These are phyloP conservation scores for Masnerella sp. DNA, from an alignment of 2,888 invertebrate species.

Conservation along the genomic window DNA sequence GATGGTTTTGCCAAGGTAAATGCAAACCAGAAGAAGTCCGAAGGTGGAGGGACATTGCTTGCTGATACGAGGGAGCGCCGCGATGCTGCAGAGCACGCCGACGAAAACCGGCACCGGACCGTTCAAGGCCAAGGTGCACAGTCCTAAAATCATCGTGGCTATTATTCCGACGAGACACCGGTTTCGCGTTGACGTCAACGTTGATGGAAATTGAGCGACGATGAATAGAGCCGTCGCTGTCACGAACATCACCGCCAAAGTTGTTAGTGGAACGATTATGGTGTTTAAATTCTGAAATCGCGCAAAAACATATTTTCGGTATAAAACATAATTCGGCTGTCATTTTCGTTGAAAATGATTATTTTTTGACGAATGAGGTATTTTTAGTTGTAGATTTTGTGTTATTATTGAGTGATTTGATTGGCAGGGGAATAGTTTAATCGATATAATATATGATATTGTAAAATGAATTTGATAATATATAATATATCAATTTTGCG, in stretches of 20 bases:
- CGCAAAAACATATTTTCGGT: no score
- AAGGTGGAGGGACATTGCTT: constrained; percentile 67
- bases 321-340: no score
- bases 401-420: no score
- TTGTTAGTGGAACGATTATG: constrained; percentile 78
- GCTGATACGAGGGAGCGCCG: constrained; percentile 79
- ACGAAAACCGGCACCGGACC: constrained; percentile 87
- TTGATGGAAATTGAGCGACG: constrained; percentile 76
- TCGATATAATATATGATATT: no score
- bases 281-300: constrained; percentile 80
- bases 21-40: constrained; percentile 64
- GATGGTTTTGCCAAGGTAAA: constrained; percentile 65
- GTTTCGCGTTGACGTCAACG: constrained; percentile 65
- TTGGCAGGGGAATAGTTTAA: no score
- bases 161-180: constrained; percentile 78
- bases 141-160: constrained; percentile 81
- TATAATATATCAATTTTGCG: no score
- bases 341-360: no score
- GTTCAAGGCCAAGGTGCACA: constrained; percentile 81
- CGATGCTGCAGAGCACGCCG: constrained; percentile 79
- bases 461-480: no score
- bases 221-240: constrained; percentile 82
- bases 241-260: constrained; percentile 81
- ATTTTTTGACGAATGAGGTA: no score
- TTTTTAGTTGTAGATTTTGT: no score